Base-by-base conservation (phyloP, 2,113 vertebrate species). In the Limnothrissa miodon region DNA sequence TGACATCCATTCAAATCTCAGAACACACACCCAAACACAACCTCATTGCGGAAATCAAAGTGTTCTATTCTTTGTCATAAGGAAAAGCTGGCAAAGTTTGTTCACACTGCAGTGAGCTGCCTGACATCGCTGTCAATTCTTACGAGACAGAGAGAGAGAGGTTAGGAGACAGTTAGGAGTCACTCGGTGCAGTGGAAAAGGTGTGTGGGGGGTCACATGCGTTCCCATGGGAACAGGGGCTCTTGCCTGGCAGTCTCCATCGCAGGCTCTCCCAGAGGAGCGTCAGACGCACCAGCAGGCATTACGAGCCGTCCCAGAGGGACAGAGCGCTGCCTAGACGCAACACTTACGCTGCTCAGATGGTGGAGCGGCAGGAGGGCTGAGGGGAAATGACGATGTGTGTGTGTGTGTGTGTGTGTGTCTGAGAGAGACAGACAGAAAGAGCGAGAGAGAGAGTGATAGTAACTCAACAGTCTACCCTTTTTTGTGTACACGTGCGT, bases 301-400 rank as follows among this genome's bases (percentile, higher is more conserved):
- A 86, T 84, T 87, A 86, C 59, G 56, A 44, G 11, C 10, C 29
- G 82, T 83, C 86, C 86, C 86, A 62, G 51, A 85, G 86, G 86
- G 82, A 42, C 33, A 25, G 17, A 66, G 59, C 82, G 83, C 89
- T 84, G 85, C 86, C 88, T 89, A 88, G 81, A 86, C 90, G 87
- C 90, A 84, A 90, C 86, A 89, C 86, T 84, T 86, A 23, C 51
- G 51, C 19, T 56, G 51, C 19, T 33, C 66, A 74, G 29, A 74
- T 36, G 66, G 66, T 74, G 66, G 15, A 29, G 15, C 66, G 33
- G 13, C 29, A 36, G 66, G 11, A 74, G 25, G 59, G n/a, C n/a
- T 62, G 59, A 15, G 51, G 51, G 51, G 21, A 21, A 56, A 56
- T 4, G 13, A 29, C n/a, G 11, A 25, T 33, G 59, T 66, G 59